Base-by-base conservation (phyloP, 1,140 invertebrate species). In the Fopius arisanus region DNA sequence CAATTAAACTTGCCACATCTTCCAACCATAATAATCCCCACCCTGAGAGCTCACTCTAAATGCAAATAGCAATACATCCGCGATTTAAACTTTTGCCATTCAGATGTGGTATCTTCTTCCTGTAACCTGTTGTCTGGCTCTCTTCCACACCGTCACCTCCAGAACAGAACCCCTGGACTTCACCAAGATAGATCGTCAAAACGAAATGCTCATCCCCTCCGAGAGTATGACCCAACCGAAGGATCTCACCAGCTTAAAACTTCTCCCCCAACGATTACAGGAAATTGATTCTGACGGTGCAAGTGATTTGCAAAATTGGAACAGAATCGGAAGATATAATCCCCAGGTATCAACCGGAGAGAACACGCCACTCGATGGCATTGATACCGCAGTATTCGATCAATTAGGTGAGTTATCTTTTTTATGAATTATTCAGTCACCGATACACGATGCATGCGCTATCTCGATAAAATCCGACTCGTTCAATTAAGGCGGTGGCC, bases 61-160 rank as follows among this genome's bases (percentile, higher is more conserved):
- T 37, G 33, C 33, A 37, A 37, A 37, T 37, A 1, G 9, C 7
- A 12, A 2, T 37, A 37, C 33, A 37, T 37, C 28, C 4, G 5
- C 65, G 9, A 28, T 16, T 29, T 31, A 7, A 14, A 62, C 19
- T 69, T 63, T 54, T 73, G 23, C 48, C 0, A n/a, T 41, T 31
- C 62, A 78, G 77, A 75, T 78, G 77, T 71, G 63, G 31, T 12
- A 26, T 41, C 41, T 75, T 75, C 37, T 26, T 75, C 51, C 7
- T 37, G 33, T 37, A 2, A 37, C 33, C 3, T 37, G 33, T 37
- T 37, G 12, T 12, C 33, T 37, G 33, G 59, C 74, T 21, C 54
- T 75, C 16, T 16, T 72, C 23, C 63, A 75, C 37, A 51, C 67
- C 14, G 67, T 69, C 14, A 37, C 69, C 19, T 73, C 74, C 16